Base-by-base conservation (phyloP, 2,113 vertebrate species). In the Dissostichus mawsoni region DNA sequence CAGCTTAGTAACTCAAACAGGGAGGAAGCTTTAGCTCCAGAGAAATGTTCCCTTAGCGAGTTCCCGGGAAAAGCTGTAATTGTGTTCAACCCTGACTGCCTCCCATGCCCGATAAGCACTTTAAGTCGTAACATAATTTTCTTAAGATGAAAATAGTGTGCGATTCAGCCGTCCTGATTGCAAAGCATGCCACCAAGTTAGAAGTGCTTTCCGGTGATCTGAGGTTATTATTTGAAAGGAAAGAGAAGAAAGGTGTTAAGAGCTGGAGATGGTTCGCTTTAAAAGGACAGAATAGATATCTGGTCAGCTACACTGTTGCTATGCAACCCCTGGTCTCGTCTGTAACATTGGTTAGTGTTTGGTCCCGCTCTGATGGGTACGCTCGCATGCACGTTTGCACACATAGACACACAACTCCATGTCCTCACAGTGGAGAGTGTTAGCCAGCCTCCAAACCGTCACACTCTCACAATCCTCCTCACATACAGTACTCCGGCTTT, bases 231-330 rank as follows among this genome's bases (percentile, higher is more conserved):
- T 87, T 64, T 81, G 51, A 84, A 80, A 81, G 71, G 63, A 68
- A 81, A 78, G 57, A 87, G 64, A 44, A 81, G 76, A 84, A 63
- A 68, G 73, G 68, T 80, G 67, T 83, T 76, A 88, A 86, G 74
- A 88, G 81, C 79, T 80, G 80, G 74, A 89, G 89, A 80, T 84
- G 75, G 82, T 85, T 74, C 83, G 83, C 80, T 83, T 87, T 68
- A 81, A 58, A 82, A 89, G 82, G 89, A 91, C 74, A 85, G 86
- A 89, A 88, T 76, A 87, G 82, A 90, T 91, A 92, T 90, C 82
- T 92, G 92, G 93, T 94, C 94, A 94, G 93, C 87, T 76, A 79
- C 80, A 90, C 93, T 92, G 94, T 96, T 95, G 94, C 94, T 94
- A 95, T 93, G 95, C 94, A 95, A 95, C 94, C 90, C 90, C 81